These are phyloP conservation scores for Spongilla lacustris DNA, from an alignment of 37 sponge, comb jelly and placozoan species.

Conservation along the genomic window DNA sequence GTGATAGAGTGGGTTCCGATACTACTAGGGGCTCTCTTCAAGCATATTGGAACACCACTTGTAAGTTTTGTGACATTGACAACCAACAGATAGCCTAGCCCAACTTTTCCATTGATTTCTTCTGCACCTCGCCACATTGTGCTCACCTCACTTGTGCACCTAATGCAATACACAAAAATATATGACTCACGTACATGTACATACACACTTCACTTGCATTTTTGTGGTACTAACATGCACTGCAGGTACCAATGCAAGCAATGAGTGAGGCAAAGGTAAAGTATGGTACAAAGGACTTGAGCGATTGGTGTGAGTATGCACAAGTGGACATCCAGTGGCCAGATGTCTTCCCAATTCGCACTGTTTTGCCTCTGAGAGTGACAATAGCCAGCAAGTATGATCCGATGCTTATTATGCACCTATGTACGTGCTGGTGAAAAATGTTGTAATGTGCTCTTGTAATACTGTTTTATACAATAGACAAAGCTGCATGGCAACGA, in stretches of 20 bases:
- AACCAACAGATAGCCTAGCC: not conserved
- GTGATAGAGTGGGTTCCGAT: constrained; percentile 86
- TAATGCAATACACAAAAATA: not conserved
- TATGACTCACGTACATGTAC: too few species aligned
- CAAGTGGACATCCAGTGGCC: constrained; percentile 50
- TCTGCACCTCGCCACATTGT: too few species aligned
- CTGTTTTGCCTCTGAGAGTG: constrained; percentile 81
- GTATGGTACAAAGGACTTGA: constrained; percentile 59
- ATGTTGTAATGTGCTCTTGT: not conserved
- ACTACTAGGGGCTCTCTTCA: constrained; percentile 86
- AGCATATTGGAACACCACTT: constrained; percentile 76
- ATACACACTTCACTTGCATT: not conserved
- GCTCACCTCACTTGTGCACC: not conserved
- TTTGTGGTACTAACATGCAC: not conserved
- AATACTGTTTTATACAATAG: constrained; percentile 35
- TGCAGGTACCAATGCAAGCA: constrained; percentile 58
- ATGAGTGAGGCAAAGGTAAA: constrained; percentile 65
- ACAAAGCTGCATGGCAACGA: constrained; percentile 77
- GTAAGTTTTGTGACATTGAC: constrained; percentile 39
- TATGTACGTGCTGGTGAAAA: constrained; percentile 50
- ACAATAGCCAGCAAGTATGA: constrained; percentile 67
- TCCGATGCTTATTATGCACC: constrained; percentile 35
- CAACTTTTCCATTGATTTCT: not conserved
- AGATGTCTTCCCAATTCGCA: constrained; percentile 75
- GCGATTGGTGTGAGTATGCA: constrained; percentile 67